Conservation (phyloP, 2,797 vertebrate genomes). For the Vultur gryphus region DNA sequence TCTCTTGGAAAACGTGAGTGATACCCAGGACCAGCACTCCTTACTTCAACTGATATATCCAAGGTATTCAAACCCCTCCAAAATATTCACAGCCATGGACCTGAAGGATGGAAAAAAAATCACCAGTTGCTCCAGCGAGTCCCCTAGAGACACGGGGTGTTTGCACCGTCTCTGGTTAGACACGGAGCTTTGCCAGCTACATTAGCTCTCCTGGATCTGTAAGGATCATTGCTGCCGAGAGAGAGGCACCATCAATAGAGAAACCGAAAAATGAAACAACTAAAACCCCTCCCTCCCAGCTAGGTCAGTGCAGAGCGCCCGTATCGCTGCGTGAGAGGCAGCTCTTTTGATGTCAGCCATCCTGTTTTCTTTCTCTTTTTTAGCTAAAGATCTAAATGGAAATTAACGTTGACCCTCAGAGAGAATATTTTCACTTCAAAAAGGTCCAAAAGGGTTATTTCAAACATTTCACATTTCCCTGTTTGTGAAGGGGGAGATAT, state of each 20-base stretch:
- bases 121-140: background rate
- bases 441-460: background rate
- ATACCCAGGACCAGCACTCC: background rate
- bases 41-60: background rate
- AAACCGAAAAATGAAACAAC: background rate
- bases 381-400: background rate
- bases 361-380: background rate
- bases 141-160: background rate
- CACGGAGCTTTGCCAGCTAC: background rate
- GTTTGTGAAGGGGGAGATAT: background rate
- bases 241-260: background rate
- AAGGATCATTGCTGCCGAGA: background rate
- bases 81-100: background rate
- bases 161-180: background rate
- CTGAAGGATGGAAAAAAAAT: background rate
- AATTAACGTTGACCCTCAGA: background rate
- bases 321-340: accelerated
- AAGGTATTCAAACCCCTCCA: accelerated
- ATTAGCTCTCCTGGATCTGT: background rate
- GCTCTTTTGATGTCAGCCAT: background rate
- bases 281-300: background rate
- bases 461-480: accelerated
- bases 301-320: background rate
- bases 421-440: background rate
- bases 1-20: background rate